Conservation (phyloP, 2,888 invertebrate species). For the Xylocampa areola region DNA sequence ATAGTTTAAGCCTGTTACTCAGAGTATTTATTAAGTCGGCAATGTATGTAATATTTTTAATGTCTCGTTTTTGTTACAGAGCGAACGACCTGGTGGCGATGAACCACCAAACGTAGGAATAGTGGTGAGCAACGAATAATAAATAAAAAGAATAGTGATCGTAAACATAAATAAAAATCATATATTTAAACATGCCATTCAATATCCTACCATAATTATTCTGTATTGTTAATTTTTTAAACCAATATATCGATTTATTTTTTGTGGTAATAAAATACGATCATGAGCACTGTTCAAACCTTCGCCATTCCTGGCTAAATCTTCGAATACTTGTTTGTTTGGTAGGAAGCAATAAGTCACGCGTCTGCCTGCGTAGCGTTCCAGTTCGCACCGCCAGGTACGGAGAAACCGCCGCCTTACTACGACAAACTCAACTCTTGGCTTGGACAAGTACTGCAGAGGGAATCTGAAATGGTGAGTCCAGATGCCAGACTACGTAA, state of each 20-base stretch:
- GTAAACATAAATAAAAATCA: no score
- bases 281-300: no score
- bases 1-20: no score
- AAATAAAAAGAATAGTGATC: no score
- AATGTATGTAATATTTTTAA: no score
- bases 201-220: no score
- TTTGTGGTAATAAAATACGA: no score
- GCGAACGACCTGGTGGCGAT: constrained; percentile 94
- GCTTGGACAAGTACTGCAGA: constrained; percentile 96
- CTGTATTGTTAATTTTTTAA: no score
- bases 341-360: constrained; percentile 77
- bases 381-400: constrained; percentile 93
- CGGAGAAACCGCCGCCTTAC: constrained; percentile 91
- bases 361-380: constrained; percentile 96
- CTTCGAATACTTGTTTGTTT: neutral
- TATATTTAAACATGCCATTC: no score
- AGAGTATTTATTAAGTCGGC: no score
- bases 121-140: constrained; percentile 70
- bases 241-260: no score
- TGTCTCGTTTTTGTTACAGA: constrained; percentile 85
- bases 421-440: constrained; percentile 97
- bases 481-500: no score
- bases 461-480: constrained; percentile 94
- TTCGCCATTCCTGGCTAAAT: neutral
- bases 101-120: constrained; percentile 84